phyloP scores from a whole-genome alignment of 2,113 vertebrate genomes.

The Bolborhynchus lineola region DNA sequence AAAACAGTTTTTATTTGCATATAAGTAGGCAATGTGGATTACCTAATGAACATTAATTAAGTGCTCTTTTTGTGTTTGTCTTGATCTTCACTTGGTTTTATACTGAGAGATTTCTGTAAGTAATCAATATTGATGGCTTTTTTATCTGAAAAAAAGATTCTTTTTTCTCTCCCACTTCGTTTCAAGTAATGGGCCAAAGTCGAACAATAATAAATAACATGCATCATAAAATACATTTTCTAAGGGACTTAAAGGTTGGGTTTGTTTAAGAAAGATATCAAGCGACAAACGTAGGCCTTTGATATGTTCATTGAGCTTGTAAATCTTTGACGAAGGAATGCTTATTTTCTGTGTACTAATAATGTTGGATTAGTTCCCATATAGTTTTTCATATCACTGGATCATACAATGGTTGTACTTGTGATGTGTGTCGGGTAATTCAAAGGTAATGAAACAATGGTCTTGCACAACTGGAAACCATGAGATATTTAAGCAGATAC shows the following conservation, averaged over 20 bases:
- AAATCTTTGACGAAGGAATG: neutral
- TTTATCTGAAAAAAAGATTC: neutral
- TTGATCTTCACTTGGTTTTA: neutral
- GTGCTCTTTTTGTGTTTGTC: neutral
- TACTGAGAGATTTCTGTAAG: neutral
- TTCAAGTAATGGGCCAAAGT: neutral
- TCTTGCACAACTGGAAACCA: slow-evolving; percentile 1
- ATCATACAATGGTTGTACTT: slow-evolving; percentile 12
- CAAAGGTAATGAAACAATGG: slow-evolving; percentile 56
- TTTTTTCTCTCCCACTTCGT: neutral
- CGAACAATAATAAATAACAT: slow-evolving; percentile 29
- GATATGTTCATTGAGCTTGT: slow-evolving; percentile 24
- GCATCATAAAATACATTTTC: neutral
- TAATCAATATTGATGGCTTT: neutral
- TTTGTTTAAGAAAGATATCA: slow-evolving; percentile 49
- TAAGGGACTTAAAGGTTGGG: neutral
- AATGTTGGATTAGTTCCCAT: slow-evolving; percentile 40
- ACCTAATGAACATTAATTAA: neutral
- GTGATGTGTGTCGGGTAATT: neutral
- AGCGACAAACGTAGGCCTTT: slow-evolving; percentile 26
- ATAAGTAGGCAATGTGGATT: neutral
- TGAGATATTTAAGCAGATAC: slow-evolving; percentile 18
- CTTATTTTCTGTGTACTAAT: slow-evolving; percentile 13
- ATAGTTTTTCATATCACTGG: slow-evolving; percentile 8
- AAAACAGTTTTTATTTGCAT: neutral